phyloP scores from a whole-genome alignment of 1,140 invertebrate genomes.

The Dinoponera quadriceps region DNA sequence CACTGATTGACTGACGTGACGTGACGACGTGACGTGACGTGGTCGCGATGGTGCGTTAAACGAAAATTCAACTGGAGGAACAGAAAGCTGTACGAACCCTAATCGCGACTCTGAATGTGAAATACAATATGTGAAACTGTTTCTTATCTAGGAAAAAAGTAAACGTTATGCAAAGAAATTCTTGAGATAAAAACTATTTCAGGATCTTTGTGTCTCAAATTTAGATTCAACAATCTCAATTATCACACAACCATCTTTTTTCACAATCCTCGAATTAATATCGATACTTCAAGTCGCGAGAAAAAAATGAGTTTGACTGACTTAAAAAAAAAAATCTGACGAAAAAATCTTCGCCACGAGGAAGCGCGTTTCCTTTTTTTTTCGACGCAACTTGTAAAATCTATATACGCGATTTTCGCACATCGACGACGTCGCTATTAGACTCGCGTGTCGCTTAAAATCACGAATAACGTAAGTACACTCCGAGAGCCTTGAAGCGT shows the following conservation, averaged over 20 bases:
- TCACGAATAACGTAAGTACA: conserved; percentile 40
- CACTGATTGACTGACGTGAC: too few relatives aligned
- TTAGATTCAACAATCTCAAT: too few relatives aligned
- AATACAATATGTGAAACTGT: background rate
- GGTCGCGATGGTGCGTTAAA: background rate
- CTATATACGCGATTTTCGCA: conserved; percentile 7
- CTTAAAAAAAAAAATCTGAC: too few relatives aligned
- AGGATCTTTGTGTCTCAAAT: too few relatives aligned
- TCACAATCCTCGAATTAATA: too few relatives aligned
- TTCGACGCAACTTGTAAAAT: conserved; percentile 10
- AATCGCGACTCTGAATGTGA: background rate
- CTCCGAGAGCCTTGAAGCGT: conserved; percentile 58
- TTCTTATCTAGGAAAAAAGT: background rate
- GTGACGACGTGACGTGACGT: too few relatives aligned
- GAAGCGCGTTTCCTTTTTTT: background rate
- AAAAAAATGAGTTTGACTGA: too few relatives aligned
- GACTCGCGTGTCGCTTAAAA: conserved; percentile 52
- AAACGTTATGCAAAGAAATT: too few relatives aligned
- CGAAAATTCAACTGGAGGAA: background rate
- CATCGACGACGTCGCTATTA: background rate
- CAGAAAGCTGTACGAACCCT: background rate
- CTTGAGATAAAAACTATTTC: too few relatives aligned
- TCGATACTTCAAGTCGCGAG: background rate
- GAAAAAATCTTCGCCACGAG: too few relatives aligned
- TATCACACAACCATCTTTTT: too few relatives aligned